A percentile compares a stretch with the other conserved stretches of the same genome.
Evolutionary conservation across 2,888 invertebrate species (phyloP).

Genomic region (Reticulitermes lucifugus): DNA sequence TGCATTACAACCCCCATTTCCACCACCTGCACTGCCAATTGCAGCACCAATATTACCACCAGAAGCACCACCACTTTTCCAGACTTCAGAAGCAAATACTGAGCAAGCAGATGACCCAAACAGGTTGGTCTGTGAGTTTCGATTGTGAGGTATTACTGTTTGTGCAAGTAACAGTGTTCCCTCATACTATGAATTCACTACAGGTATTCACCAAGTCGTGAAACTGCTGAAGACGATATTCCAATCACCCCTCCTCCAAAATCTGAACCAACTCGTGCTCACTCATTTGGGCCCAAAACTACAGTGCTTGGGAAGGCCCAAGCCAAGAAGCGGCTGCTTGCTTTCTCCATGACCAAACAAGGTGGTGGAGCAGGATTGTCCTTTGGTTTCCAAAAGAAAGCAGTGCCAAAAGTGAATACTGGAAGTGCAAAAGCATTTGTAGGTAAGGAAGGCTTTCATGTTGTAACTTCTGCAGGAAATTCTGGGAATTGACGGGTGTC

Average conservation of each 20-base stretch:
- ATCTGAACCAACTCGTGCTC: slow-evolving; percentile 26
- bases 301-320: slow-evolving; percentile 60
- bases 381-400: slow-evolving; percentile 52
- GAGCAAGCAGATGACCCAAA: slow-evolving; percentile 20
- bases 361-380: slow-evolving; percentile 54
- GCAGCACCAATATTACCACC: slow-evolving; percentile 10
- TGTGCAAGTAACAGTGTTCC: neutral
- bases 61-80: neutral
- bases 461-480: too few relatives aligned
- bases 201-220: slow-evolving; percentile 50
- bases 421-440: slow-evolving; percentile 44
- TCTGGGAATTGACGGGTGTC: too few relatives aligned
- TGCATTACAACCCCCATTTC: neutral
- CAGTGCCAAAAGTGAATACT: slow-evolving; percentile 47
- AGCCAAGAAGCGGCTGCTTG: slow-evolving; percentile 63
- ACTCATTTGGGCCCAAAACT: slow-evolving; percentile 21
- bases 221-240: slow-evolving; percentile 48
- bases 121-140: neutral
- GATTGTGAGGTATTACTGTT: neutral
- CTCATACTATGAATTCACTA: neutral
- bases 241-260: slow-evolving; percentile 25
- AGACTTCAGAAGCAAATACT: neutral
- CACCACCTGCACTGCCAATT: neutral
- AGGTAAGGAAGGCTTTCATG: slow-evolving; percentile 24
- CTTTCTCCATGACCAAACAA: slow-evolving; percentile 61